Evolutionary conservation across 1,140 invertebrate species (phyloP), one percentile per base, ranked within the genome.

Genomic region (Homalodisca vitripennis): DNA sequence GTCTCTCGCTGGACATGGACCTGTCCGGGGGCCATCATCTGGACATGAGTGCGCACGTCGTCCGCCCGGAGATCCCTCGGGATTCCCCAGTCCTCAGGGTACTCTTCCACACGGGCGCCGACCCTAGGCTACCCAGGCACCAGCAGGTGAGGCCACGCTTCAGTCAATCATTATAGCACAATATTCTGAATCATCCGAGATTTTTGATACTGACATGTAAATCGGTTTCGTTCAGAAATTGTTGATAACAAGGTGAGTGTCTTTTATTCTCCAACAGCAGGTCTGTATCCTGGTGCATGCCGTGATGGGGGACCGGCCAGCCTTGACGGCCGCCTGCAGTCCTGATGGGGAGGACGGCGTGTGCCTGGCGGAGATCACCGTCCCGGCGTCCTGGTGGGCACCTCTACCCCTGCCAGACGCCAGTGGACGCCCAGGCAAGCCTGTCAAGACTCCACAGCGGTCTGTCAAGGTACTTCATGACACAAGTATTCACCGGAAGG

Each of bases 21-120:
- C 51, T 70, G 22, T 20, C n/a, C 41, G 63, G 34, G 47, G 68
- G 55, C 1, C 68, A 69, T 51, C 88, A 92, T 76, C 79, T 95
- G 66, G 93, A 96, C 75, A 90, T 97, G 79, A 94, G 91, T 10
- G 94, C 94, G 0, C 93, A 96, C 78, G 80, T 96, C n/a, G 94
- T 97, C 0, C 89, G 91, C 0, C 81, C 84, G n/a, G 89, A 89
- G 73, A 85, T 97, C 14, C 87, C 91, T 31, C 84, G 93, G 29
- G 94, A 96, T 76, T 89, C 89, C 12, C 94, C 94, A 0, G 91
- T 96, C 1, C 79, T 97, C 0, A 80, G 94, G 34, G 93, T 96
- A 0, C 82, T 97, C 0, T 96, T 97, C 77, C 94, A 97, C 76
- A 91, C 92, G 1, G 92, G 92, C 22, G 88, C 90, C 64, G 90